A percentile compares a stretch with the other conserved stretches of the same genome.
Evolutionary conservation across 2,797 vertebrate genomes (phyloP).

Genomic region (Orestias chungarensis): DNA sequence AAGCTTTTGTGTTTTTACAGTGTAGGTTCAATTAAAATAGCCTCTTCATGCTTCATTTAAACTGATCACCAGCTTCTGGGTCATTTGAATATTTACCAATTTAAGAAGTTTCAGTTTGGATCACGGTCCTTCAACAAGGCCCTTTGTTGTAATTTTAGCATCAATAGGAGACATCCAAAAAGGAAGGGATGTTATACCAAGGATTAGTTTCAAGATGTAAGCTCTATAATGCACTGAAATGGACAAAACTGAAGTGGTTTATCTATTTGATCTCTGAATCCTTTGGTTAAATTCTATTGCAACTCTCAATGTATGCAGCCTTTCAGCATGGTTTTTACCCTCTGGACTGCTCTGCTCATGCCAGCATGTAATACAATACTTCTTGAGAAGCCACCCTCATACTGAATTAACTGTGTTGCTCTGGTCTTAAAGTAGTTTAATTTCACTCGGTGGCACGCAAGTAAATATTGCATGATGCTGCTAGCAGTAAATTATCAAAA

Average conservation of each 20-base stretch:
- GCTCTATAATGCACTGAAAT: constrained; percentile 67
- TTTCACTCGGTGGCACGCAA: constrained; percentile 72
- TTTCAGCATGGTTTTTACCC: constrained; percentile 55
- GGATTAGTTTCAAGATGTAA: constrained; percentile 62
- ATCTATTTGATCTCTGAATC: constrained; percentile 75
- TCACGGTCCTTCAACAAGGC: constrained; percentile 58
- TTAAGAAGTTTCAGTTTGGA: constrained; percentile 70
- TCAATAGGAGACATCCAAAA: constrained; percentile 61
- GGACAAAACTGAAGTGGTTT: constrained; percentile 74
- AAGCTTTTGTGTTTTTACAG: constrained; percentile 76
- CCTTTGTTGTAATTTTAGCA: constrained; percentile 46
- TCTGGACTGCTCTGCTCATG: constrained; percentile 62
- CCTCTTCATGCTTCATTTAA: constrained; percentile 67
- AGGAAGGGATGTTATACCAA: constrained; percentile 56
- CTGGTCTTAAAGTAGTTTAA: constrained; percentile 72
- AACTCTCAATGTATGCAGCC: constrained; percentile 66
- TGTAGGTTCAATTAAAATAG: constrained; percentile 68
- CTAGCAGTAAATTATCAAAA: constrained; percentile 58
- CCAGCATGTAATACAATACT: constrained; percentile 76
- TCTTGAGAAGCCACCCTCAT: constrained; percentile 58
- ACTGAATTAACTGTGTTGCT: constrained; percentile 69
- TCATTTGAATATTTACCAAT: constrained; percentile 78
- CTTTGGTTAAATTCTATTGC: constrained; percentile 63
- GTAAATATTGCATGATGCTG: constrained; percentile 73
- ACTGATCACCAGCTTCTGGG: constrained; percentile 73